Evolutionary conservation across 2,888 invertebrate genomes (phyloP), one percentile per base, ranked within the genome.

Genomic region (Athalia rosae): DNA sequence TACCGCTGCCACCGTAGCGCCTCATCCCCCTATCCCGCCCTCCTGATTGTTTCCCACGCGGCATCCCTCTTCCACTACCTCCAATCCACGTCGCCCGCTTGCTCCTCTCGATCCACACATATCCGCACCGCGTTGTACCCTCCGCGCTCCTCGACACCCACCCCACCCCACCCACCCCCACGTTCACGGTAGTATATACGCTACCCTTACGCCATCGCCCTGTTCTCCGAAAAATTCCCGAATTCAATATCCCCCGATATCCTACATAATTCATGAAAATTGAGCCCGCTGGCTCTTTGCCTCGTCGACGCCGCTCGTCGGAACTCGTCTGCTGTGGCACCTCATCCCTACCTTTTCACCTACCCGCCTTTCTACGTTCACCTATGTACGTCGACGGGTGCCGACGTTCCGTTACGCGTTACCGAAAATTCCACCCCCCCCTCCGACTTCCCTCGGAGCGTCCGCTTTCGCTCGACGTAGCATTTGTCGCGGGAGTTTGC

Each of bases 181-280:
- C 79, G 78, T 78, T 79, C 78, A 69, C 73, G 76, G 64, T 77
- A 76, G 67, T 77, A 77, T 64, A 76, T 74, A 77, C 77, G 76
- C 77, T 76, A 77, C 78, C 79, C 91, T 91, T 84, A 82, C 64
- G 45, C 64, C 64, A 62, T 50, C 74, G 45, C 78, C 66, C 63
- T 63, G 66, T 78, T 76, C 78, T 78, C 73, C 85, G 85, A 88
- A 85, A 87, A 82, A 83, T 89, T 87, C 80, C 83, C 82, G 82
- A 87, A 89, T 89, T 88, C 88, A 87, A 89, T 89, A 88, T 86
- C 84, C 82, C 85, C 80, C 86, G 84, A 86, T 86, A 85, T 87
- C 87, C 85, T 89, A 86, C 88, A 89, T 89, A 89, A 89, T 89
- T 89, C 88, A 88, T 88, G 87, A 88, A 89, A 88, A 88, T 87